Conservation (phyloP, 2,113 vertebrate species). For the Bufo gargarizans region DNA sequence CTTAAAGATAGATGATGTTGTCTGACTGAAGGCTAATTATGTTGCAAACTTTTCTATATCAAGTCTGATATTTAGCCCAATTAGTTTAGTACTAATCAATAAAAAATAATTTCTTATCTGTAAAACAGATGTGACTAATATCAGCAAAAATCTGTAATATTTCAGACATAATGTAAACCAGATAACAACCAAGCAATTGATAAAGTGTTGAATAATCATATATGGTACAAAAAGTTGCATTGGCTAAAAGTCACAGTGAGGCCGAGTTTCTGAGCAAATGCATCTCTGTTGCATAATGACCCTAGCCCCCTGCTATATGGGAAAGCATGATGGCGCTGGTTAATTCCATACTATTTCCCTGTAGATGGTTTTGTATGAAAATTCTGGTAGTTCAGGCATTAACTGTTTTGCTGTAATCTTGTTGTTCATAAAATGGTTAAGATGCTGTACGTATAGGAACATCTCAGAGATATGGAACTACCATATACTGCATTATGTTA, state of each 20-base stretch:
- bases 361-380: not conserved
- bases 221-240: not conserved
- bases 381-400: not conserved
- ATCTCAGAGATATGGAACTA: not conserved
- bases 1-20: no score
- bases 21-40: not conserved
- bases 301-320: no score
- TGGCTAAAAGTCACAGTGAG: no score
- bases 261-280: no score
- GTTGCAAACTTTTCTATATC: not conserved
- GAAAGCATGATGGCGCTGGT: not conserved
- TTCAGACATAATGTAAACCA: not conserved
- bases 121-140: not conserved
- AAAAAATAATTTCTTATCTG: no score
- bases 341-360: not conserved
- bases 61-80: not conserved
- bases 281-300: no score
- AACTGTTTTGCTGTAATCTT: not conserved
- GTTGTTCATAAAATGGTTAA: not conserved
- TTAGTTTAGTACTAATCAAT: not conserved
- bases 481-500: constrained; percentile 14
- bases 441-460: not conserved
- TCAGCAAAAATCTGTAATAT: not conserved
- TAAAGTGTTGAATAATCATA: not conserved
- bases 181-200: not conserved